Percentiles rank a stretch among this genome's conserved stretches.
These are phyloP conservation scores for Aleiodes alternator DNA, from an alignment of 2,888 invertebrate genomes.

Conservation along the genomic window DNA sequence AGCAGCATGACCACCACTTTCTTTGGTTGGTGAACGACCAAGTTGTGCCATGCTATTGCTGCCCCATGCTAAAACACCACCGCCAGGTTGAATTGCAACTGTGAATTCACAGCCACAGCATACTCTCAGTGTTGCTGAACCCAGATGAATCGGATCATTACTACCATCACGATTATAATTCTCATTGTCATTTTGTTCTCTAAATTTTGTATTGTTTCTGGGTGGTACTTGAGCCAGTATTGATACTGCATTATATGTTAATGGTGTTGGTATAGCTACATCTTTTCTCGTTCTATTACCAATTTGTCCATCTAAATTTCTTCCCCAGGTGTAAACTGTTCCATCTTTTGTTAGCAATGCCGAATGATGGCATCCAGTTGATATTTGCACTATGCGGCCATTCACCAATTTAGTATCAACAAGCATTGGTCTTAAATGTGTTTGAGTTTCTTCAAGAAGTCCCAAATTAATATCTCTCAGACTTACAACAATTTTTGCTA, in stretches of 20 bases:
- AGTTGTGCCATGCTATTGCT: conserved; percentile 83
- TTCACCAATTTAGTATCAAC: conserved; percentile 81
- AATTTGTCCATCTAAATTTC: conserved; percentile 93
- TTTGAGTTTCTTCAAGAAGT: conserved; percentile 65
- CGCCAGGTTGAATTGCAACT: conserved; percentile 80
- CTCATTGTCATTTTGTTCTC: conserved; percentile 47
- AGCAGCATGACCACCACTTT: conserved; percentile 78
- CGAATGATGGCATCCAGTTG: conserved; percentile 91
- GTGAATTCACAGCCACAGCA: conserved; percentile 88
- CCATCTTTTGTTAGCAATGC: conserved; percentile 84
- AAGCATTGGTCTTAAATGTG: conserved; percentile 79
- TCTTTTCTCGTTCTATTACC: conserved; percentile 84
- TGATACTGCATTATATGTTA: conserved; percentile 75
- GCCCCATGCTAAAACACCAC: conserved; percentile 86
- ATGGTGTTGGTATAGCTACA: conserved; percentile 78
- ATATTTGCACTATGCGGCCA: conserved; percentile 79
- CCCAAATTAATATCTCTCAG: conserved; percentile 57
- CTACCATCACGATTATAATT: conserved; percentile 50
- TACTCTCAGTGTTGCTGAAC: conserved; percentile 60
- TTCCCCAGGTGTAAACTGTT: conserved; percentile 89
- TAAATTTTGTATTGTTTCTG: conserved; percentile 53
- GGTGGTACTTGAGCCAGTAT: conserved; percentile 66
- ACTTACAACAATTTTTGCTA: conserved; percentile 50
- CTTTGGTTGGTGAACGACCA: conserved; percentile 78
- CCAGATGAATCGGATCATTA: conserved; percentile 58